Evolutionary conservation across 2,797 vertebrate genomes (phyloP).

Genomic region (Semaprochilodus insignis): DNA sequence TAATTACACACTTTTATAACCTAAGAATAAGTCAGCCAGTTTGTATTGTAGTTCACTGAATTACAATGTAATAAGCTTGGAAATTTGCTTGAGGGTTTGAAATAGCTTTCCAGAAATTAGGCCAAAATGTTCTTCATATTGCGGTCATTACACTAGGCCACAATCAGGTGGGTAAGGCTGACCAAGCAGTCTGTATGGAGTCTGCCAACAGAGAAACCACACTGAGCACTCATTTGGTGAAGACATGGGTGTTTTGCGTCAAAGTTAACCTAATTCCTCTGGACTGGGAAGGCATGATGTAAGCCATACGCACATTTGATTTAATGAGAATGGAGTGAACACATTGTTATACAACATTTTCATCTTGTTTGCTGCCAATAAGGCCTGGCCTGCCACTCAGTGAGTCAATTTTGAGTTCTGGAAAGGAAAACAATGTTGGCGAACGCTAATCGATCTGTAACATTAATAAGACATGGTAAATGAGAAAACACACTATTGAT

Average conservation of each 20-base stretch:
- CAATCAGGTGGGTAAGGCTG: background rate
- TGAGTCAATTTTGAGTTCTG: background rate
- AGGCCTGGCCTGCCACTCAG: background rate
- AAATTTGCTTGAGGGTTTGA: background rate
- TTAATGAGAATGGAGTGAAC: background rate
- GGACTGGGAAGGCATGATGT: background rate
- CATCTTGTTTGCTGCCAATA: background rate
- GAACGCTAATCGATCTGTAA: constrained; percentile 2
- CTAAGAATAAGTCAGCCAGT: background rate
- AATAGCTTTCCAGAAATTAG: background rate
- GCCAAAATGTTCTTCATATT: constrained; percentile 5
- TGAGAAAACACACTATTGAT: background rate
- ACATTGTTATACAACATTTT: background rate
- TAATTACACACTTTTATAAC: background rate
- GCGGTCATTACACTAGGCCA: too few relatives aligned
- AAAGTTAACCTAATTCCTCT: background rate
- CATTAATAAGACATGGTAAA: background rate
- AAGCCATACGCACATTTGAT: background rate
- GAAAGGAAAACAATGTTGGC: background rate
- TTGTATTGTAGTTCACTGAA: background rate
- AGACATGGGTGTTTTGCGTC: background rate
- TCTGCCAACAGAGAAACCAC: constrained; percentile 1
- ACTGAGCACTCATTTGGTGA: background rate
- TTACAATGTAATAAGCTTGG: background rate
- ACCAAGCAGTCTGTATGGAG: background rate